Percentiles rank a stretch among this genome's conserved stretches.
Conservation (phyloP, 2,113 vertebrate species). For the Notarius lentiginosus region DNA sequence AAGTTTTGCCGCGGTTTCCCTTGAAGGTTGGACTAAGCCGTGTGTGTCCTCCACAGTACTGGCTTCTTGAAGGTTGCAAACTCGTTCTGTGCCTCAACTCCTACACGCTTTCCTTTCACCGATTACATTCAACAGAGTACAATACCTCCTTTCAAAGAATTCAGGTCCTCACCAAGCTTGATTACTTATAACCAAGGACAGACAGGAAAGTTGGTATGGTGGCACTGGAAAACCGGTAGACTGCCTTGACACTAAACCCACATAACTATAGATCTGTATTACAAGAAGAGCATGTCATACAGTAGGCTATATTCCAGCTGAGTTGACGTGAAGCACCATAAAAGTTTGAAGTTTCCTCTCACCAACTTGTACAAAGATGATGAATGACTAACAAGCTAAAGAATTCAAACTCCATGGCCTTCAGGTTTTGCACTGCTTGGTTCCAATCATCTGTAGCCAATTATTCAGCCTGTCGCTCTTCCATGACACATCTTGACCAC, state of each 20-base stretch:
- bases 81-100: constrained; percentile 21
- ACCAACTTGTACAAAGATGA: not conserved
- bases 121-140: constrained; percentile 41
- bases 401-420: not conserved
- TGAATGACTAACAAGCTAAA: constrained; percentile 3
- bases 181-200: constrained; percentile 30
- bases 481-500: constrained; percentile 16
- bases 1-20: not conserved
- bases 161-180: constrained; percentile 30
- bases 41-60: not conserved
- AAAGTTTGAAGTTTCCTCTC: not conserved
- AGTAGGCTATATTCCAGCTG: constrained; percentile 20
- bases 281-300: not conserved
- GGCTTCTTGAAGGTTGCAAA: constrained; percentile 36
- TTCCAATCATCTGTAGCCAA: constrained; percentile 21
- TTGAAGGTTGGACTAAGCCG: not conserved
- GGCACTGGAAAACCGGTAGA: not conserved
- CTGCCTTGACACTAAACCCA: constrained; percentile 8
- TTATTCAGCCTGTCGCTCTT: constrained; percentile 4
- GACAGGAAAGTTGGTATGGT: not conserved
- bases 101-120: constrained; percentile 31
- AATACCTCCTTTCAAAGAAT: constrained; percentile 44
- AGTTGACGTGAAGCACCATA: not conserved
- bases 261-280: constrained; percentile 20
- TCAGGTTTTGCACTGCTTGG: not conserved